A percentile compares a stretch with the other conserved stretches of the same genome.
phyloP scores from a whole-genome alignment of 2,888 invertebrate species.

The Tetropium fuscum region DNA sequence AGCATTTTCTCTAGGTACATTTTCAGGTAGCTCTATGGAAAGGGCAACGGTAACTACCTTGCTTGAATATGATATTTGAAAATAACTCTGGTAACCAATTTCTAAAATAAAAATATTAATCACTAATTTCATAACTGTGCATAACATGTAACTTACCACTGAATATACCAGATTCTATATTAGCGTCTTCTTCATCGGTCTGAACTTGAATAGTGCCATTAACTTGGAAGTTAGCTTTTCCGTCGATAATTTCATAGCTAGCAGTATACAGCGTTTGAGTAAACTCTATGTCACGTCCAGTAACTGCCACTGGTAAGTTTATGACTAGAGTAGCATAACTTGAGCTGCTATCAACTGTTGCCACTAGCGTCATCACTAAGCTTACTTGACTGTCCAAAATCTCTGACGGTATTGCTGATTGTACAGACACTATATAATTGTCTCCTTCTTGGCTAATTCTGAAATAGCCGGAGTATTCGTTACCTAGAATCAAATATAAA shows the following conservation, averaged over 20 bases:
- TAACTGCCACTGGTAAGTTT: slow-evolving; percentile 29
- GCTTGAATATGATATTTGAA: slow-evolving; percentile 2
- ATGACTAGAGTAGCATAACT: slow-evolving; percentile 40
- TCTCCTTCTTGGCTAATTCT: background rate
- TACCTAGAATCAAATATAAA: slow-evolving; percentile 18
- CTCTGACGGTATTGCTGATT: slow-evolving; percentile 5
- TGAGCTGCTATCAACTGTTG: slow-evolving; percentile 19
- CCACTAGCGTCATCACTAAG: slow-evolving; percentile 35
- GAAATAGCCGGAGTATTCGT: background rate
- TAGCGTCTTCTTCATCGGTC: slow-evolving; percentile 14
- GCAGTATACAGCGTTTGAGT: slow-evolving; percentile 27
- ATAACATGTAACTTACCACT: slow-evolving; percentile 5
- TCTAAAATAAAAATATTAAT: background rate
- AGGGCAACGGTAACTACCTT: slow-evolving; percentile 5
- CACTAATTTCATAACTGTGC: background rate
- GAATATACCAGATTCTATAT: slow-evolving; percentile 1
- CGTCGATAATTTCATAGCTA: slow-evolving; percentile 25
- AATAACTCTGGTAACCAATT: slow-evolving; percentile 12
- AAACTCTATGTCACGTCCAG: slow-evolving; percentile 23
- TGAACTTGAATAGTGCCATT: slow-evolving; percentile 19
- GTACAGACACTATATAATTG: slow-evolving; percentile 1
- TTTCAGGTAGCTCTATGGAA: background rate
- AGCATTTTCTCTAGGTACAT: background rate
- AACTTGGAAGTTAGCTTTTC: slow-evolving; percentile 6
- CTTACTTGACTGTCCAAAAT: slow-evolving; percentile 23